These are phyloP conservation scores for Labrus mixtus DNA, from an alignment of 2,113 vertebrate species.

Conservation along the genomic window DNA sequence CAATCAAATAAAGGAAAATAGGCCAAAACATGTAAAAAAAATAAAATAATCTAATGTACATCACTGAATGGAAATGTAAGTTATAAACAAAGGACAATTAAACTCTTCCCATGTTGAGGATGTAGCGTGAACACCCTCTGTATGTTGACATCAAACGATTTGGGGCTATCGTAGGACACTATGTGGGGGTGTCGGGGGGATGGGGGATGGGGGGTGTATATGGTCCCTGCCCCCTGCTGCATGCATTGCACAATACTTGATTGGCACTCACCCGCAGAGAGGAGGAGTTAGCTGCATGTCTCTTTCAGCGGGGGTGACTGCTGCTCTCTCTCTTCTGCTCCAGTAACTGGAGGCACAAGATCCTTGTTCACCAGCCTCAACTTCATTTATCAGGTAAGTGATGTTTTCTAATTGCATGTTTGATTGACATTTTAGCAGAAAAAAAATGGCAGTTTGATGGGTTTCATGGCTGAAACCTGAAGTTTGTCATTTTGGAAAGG, in stretches of 20 bases:
- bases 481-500: background rate
- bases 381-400: conserved; percentile 78
- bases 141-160: conserved; percentile 58
- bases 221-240: conserved; percentile 36
- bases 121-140: background rate
- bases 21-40: no score
- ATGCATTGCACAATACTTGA: conserved; percentile 74
- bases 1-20: no score
- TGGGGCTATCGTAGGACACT: conserved; percentile 52
- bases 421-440: background rate
- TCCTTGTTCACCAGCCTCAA: conserved; percentile 73
- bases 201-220: background rate
- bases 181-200: background rate
- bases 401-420: background rate
- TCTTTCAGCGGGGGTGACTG: conserved; percentile 57
- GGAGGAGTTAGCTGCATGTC: conserved; percentile 82
- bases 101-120: background rate
- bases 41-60: background rate
- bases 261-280: conserved; percentile 70
- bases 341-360: conserved; percentile 80
- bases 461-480: background rate
- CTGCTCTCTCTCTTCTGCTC: conserved; percentile 80
- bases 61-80: background rate
- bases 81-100: background rate
- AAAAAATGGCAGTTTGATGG: background rate